phyloP scores from a whole-genome alignment of 53 echinoderm and acorn worm genomes.

The Arbacia lixula region DNA sequence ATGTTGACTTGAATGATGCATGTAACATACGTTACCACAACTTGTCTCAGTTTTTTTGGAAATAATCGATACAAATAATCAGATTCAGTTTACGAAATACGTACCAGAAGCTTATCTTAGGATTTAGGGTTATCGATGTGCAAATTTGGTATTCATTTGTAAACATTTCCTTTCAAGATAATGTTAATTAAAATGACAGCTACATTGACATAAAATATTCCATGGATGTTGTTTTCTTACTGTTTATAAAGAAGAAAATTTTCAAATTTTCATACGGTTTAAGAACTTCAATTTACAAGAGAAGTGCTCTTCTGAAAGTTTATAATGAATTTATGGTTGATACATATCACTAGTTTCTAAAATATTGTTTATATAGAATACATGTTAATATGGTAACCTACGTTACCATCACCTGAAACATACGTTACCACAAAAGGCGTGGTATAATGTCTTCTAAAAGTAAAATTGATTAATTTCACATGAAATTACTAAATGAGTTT shows the following conservation, averaged over 20 bases:
- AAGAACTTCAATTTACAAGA: no score
- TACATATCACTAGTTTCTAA: no score
- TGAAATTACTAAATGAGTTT: no score
- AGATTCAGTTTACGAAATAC: background rate
- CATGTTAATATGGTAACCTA: constrained; percentile 3
- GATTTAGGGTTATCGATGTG: background rate
- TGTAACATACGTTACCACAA: constrained; percentile 33
- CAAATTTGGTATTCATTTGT: no score
- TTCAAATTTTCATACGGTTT: no score
- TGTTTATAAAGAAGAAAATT: background rate
- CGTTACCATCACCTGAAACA: constrained; percentile 9
- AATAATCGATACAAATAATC: background rate
- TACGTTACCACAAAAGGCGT: background rate
- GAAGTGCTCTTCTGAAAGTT: background rate
- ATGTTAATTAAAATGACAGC: no score
- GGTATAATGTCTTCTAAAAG: no score
- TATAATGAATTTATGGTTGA: background rate
- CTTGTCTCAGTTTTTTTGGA: background rate
- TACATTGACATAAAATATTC: no score
- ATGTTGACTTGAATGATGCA: background rate
- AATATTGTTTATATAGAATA: no score
- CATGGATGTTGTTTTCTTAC: background rate
- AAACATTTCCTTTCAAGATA: no score
- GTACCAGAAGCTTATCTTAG: background rate
- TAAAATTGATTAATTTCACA: no score